Percentiles rank a stretch among this genome's conserved stretches.
Conservation (phyloP, 2,797 vertebrate species). For the Fratercula arctica region DNA sequence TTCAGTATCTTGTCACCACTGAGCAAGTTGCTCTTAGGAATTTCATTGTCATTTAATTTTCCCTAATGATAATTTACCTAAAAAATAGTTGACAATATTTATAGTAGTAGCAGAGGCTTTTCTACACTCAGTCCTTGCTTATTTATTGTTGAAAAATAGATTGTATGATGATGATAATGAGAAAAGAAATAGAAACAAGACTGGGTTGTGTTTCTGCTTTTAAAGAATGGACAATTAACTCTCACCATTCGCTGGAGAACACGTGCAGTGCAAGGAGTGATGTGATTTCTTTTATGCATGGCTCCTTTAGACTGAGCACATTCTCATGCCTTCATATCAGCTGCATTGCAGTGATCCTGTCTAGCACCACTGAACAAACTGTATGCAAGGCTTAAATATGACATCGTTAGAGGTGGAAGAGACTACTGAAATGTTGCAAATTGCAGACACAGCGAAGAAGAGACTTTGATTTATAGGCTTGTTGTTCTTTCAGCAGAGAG, state of each 20-base stretch:
- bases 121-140: neutral
- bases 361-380: neutral
- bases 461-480: slow-evolving; percentile 29
- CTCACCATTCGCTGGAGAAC: neutral
- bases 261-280: neutral
- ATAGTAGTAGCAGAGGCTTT: neutral
- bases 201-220: neutral
- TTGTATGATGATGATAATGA: neutral
- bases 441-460: neutral
- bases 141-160: neutral
- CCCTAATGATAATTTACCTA: neutral
- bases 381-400: neutral
- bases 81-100: neutral
- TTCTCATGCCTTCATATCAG: neutral
- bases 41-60: neutral
- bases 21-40: neutral
- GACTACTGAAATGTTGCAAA: slow-evolving; percentile 24
- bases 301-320: neutral
- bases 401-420: neutral
- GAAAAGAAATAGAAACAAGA: neutral
- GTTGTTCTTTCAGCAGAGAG: slow-evolving; percentile 10
- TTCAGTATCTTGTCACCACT: neutral
- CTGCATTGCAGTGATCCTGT: neutral
- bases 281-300: neutral
- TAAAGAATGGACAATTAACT: neutral